phyloP scores from a whole-genome alignment of 64 coral and sea anemone genomes.

The Porites australiensis region DNA sequence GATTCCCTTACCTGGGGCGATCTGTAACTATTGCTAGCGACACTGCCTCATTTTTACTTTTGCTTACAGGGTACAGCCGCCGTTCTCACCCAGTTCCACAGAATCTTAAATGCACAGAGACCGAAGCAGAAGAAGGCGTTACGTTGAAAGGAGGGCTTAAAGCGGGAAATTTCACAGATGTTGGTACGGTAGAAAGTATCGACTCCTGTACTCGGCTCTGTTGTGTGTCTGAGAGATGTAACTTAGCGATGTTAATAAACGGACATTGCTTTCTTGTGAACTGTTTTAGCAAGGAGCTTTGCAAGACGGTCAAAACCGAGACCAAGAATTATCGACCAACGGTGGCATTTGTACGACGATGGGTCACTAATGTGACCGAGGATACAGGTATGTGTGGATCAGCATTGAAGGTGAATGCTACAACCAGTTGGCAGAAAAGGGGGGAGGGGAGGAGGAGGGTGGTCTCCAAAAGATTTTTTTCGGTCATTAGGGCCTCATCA shows the following conservation, averaged over 20 bases:
- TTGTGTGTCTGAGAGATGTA: constrained; percentile 88
- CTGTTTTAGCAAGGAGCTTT: constrained; percentile 83
- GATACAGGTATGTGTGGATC: constrained; percentile 75
- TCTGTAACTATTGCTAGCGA: not conserved
- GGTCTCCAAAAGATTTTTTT: too few species aligned
- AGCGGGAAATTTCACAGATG: constrained; percentile 94
- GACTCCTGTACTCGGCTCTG: constrained; percentile 88
- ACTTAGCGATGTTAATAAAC: constrained; percentile 90
- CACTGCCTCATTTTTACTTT: not conserved
- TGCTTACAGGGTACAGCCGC: constrained; percentile 45
- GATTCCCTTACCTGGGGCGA: not conserved
- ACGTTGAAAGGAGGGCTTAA: constrained; percentile 82
- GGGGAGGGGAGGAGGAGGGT: too few species aligned
- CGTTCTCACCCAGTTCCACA: constrained; percentile 69
- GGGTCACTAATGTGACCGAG: constrained; percentile 77
- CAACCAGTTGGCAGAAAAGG: too few species aligned
- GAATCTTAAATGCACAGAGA: constrained; percentile 86
- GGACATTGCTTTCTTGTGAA: constrained; percentile 90
- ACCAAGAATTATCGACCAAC: constrained; percentile 90
- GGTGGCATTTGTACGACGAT: constrained; percentile 79
- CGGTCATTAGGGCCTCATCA: too few species aligned
- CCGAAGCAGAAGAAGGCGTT: constrained; percentile 72
- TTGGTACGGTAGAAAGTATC: constrained; percentile 85
- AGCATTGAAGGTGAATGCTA: not conserved
- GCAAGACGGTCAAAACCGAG: constrained; percentile 87